A percentile compares a stretch with the other conserved stretches of the same genome.
These are phyloP conservation scores for Diaprepes abbreviatus DNA, from an alignment of 2,888 invertebrate species.

Conservation along the genomic window DNA sequence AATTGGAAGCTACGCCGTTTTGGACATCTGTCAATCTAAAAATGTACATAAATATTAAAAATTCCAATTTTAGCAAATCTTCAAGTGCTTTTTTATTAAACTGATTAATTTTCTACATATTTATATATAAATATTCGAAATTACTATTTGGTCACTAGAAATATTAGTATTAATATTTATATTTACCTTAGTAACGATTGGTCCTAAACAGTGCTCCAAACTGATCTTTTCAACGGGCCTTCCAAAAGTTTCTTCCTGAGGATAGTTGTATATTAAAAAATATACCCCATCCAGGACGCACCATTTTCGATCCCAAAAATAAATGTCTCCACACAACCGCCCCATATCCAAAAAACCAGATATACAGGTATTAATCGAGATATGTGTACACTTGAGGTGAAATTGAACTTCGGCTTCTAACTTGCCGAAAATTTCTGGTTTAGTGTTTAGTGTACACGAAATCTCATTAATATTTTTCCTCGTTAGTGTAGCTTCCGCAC, in stretches of 20 bases:
- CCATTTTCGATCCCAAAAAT: constrained; percentile 72
- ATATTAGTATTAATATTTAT: no score
- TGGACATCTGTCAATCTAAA: constrained; percentile 59
- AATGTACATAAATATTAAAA: no score
- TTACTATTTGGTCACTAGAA: no score
- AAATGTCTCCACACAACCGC: constrained; percentile 60
- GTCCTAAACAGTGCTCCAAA: constrained; percentile 63
- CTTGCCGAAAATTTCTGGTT: constrained; percentile 5
- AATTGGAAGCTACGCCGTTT: constrained; percentile 68
- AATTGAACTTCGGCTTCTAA: constrained; percentile 42
- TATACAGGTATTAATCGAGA: constrained; percentile 50
- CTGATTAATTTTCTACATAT: no score
- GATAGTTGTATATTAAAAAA: constrained; percentile 70
- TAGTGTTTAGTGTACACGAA: constrained; percentile 5
- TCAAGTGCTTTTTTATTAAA: no score
- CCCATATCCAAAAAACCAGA: constrained; percentile 71
- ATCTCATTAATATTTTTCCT: constrained; percentile 42
- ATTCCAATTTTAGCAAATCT: no score
- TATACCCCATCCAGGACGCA: constrained; percentile 67
- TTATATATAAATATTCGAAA: no score
- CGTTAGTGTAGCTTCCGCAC: constrained; percentile 48
- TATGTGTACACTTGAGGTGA: constrained; percentile 41
- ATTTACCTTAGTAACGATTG: constrained; percentile 50
- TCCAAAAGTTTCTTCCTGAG: constrained; percentile 65
- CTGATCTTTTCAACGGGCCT: constrained; percentile 64